Evolutionary conservation across 2,113 vertebrate genomes (phyloP).

Genomic region (Acinonyx jubatus): DNA sequence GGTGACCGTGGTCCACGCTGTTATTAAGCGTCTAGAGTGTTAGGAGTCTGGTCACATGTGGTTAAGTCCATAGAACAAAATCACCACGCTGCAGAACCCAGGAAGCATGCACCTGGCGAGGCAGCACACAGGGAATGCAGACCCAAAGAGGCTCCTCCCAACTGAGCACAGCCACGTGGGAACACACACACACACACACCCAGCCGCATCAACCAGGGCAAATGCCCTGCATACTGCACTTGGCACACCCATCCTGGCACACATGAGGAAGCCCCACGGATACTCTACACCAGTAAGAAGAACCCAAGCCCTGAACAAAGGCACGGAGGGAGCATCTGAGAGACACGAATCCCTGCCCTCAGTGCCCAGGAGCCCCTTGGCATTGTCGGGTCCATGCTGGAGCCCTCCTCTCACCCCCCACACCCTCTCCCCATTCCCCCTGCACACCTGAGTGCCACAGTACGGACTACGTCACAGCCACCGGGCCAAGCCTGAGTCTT

Average conservation of each 20-base stretch:
- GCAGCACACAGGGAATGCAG: background rate
- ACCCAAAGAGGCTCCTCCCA: background rate
- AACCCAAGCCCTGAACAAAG: fast-evolving
- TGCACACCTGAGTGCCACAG: background rate
- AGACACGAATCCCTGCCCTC: background rate
- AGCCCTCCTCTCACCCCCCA: background rate
- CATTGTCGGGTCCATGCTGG: background rate
- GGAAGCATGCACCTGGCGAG: fast-evolving
- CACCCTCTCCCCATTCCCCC: background rate
- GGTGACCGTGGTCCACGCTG: background rate
- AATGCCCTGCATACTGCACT: fast-evolving
- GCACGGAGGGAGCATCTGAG: fast-evolving
- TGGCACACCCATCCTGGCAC: fast-evolving
- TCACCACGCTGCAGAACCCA: background rate
- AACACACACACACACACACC: background rate
- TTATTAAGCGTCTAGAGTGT: fast-evolving
- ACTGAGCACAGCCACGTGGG: background rate
- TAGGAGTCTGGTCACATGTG: too few relatives aligned
- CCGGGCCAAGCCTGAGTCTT: background rate
- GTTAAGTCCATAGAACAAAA: background rate
- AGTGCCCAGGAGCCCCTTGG: fast-evolving
- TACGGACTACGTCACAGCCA: too few relatives aligned
- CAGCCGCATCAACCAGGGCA: too few relatives aligned
- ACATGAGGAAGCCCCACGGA: fast-evolving
- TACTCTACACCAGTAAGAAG: fast-evolving